Conservation (phyloP, 2,113 vertebrate species). For the Larimichthys polyactis region DNA sequence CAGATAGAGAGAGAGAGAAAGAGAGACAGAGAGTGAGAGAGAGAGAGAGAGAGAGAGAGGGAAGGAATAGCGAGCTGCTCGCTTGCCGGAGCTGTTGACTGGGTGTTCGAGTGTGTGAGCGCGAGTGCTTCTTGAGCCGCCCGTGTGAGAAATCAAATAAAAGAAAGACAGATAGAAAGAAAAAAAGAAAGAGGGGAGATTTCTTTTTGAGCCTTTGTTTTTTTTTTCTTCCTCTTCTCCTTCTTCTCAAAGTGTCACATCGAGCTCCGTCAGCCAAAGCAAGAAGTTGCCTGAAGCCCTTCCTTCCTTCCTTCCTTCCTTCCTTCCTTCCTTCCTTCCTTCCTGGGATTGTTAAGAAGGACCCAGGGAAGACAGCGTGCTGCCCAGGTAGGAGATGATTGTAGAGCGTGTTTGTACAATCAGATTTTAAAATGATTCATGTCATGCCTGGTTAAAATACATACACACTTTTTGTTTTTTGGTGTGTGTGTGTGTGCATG, state of each 20-base stretch:
- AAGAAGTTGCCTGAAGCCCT: conserved; percentile 65
- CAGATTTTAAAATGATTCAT: conserved; percentile 20
- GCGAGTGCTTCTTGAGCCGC: conserved; percentile 71
- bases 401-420: neutral
- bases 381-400: conserved; percentile 74
- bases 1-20: conserved; percentile 70
- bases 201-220: conserved; percentile 59
- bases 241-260: conserved; percentile 57
- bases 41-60: no score
- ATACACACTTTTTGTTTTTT: conserved; percentile 16
- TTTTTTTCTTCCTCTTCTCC: conserved; percentile 31
- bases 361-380: conserved; percentile 61
- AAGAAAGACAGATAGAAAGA: no score
- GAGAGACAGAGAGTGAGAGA: no score
- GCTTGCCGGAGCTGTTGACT: conserved; percentile 74
- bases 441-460: neutral
- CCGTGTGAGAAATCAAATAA: conserved; percentile 22
- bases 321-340: conserved; percentile 55
- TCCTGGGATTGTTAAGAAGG: conserved; percentile 77
- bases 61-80: conserved; percentile 62
- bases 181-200: conserved; percentile 46
- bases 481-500: conserved; percentile 13
- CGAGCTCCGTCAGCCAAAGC: conserved; percentile 42
- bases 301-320: conserved; percentile 56
- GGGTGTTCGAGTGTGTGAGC: conserved; percentile 73